Conservation (phyloP, 2,797 vertebrate genomes). For the Sciurus vulgaris region DNA sequence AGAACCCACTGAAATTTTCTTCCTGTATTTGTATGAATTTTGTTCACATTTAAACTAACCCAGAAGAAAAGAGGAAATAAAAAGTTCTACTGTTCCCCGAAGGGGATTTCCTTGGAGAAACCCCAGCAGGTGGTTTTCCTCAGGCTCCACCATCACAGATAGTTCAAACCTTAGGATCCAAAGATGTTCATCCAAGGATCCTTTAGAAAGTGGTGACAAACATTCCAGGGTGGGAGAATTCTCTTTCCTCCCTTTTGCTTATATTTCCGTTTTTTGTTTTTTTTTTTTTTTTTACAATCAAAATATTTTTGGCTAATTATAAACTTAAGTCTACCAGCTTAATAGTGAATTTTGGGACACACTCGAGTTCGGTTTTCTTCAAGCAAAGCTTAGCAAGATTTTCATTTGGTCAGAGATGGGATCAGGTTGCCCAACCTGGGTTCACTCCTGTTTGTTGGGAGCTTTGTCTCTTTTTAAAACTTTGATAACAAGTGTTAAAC, state of each 20-base stretch:
- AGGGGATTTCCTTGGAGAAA: conserved; percentile 16
- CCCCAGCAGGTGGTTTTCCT: conserved; percentile 20
- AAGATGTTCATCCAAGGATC: neutral
- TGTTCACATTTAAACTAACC: conserved; percentile 28
- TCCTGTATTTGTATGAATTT: conserved; percentile 51
- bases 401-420: conserved; percentile 23
- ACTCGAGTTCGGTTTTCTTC: neutral
- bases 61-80: conserved; percentile 59
- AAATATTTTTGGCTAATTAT: conserved; percentile 30
- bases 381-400: conserved; percentile 17
- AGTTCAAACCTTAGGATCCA: conserved; percentile 19
- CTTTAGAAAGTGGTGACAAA: neutral
- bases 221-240: neutral
- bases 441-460: conserved; percentile 8
- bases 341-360: neutral
- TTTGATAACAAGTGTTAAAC: conserved; percentile 49
- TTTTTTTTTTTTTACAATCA: conserved; percentile 17
- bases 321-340: neutral
- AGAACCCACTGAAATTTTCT: conserved; percentile 42
- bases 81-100: conserved; percentile 49
- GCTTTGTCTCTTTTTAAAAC: conserved; percentile 45
- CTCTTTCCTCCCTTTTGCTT: conserved; percentile 54
- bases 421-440: neutral
- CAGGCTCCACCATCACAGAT: neutral
- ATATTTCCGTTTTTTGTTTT: too few species aligned